Evolutionary conservation across 2,797 vertebrate species (phyloP), one percentile per base, ranked within the genome.

Genomic region (Melanotaenia boesemani): DNA sequence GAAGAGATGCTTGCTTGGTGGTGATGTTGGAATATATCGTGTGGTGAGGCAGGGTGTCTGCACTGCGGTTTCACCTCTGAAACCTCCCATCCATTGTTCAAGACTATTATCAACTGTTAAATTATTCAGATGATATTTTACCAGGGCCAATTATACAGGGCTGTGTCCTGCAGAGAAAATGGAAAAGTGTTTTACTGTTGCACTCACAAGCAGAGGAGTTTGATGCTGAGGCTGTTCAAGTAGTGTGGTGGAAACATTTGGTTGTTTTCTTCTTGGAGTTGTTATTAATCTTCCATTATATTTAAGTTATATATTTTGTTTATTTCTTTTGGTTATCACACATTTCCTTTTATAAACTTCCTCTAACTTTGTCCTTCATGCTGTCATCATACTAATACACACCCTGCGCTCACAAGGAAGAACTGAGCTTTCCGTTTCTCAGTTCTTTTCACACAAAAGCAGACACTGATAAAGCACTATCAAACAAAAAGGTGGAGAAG

Each of bases 101-200:
- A 89, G 86, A 92, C 92, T 94, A 94, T 93, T 90, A 93, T 93
- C 89, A 89, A 64, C 85, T 91, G 85, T 93, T 95, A 86, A 95
- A 95, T 95, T 92, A 95, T 95, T 95, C 91, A 95, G 83, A 84
- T 86, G 91, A 89, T 94, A 93, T 95, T 34, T 95, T 95, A 95
- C 94, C 92, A 91, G 92, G 84, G 92, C 90, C 88, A 91, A 92
- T 93, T 94, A 91, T 89, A 93, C 85, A 82, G 86, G 92, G 87
- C 87, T 30, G 70, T 63, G 90, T 92, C 91, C 92, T 89, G 89
- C 89, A 86, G 88, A 90, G 90, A 93, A 93, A 92, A 91, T 87
- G 88, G 89, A 83, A 76, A 81, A 86, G 91, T 90, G 89, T 91
- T 93, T 92, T 89, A 92, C 92, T 86, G 85, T 82, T 88, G 89